These are phyloP conservation scores for Hofmannophila pseudospretella DNA, from an alignment of 2,888 invertebrate species.

Conservation along the genomic window DNA sequence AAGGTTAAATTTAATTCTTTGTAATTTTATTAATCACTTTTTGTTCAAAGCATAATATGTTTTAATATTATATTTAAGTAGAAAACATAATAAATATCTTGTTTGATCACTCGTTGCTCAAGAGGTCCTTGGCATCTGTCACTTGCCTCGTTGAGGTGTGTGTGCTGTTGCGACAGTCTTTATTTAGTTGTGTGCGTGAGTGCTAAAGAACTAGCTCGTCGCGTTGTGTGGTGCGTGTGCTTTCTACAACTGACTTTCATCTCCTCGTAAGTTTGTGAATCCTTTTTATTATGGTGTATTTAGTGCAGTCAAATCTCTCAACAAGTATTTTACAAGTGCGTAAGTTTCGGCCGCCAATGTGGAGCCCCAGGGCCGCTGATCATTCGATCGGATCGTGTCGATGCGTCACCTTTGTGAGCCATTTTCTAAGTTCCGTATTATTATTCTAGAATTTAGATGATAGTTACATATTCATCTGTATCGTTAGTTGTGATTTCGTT, in stretches of 20 bases:
- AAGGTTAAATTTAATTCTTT: too few species aligned
- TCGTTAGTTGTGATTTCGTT: neutral
- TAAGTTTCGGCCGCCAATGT: constrained; percentile 15
- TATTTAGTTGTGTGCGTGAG: constrained; percentile 43
- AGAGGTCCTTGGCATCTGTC: neutral
- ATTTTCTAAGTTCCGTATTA: constrained; percentile 61
- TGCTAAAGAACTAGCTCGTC: constrained; percentile 66
- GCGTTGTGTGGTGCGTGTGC: constrained; percentile 68
- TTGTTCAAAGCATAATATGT: too few species aligned
- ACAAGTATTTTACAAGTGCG: constrained; percentile 31
- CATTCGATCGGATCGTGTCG: constrained; percentile 73
- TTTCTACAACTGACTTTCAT: constrained; percentile 73
- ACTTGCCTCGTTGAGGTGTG: constrained; percentile 11
- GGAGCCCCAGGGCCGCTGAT: constrained; percentile 39
- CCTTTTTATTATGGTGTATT: constrained; percentile 50
- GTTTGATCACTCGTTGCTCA: neutral
- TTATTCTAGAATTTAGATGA: constrained; percentile 30
- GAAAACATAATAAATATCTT: neutral
- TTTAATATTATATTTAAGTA: too few species aligned
- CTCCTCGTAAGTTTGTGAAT: constrained; percentile 75
- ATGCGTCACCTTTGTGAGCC: constrained; percentile 77
- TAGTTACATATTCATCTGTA: constrained; percentile 11
- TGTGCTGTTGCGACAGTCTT: too few species aligned
- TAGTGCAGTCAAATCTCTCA: constrained; percentile 34
- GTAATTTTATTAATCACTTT: too few species aligned